Percentiles rank a stretch among this genome's conserved stretches.
These are phyloP conservation scores for Phymastichus coffea DNA, from an alignment of 1,140 invertebrate species.

Conservation along the genomic window DNA sequence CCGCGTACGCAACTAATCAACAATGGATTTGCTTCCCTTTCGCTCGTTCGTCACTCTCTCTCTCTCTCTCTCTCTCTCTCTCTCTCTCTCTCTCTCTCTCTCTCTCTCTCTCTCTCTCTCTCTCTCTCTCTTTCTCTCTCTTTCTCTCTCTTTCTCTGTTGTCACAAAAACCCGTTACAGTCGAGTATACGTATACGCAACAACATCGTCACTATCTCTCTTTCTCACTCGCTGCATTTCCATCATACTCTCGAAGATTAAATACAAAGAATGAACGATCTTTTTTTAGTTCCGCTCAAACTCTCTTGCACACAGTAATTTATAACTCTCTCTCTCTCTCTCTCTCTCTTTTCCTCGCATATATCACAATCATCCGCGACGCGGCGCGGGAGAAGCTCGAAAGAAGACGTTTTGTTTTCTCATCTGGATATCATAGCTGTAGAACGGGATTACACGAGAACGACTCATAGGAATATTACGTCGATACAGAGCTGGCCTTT, in stretches of 20 bases:
- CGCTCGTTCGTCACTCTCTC: conserved; percentile 6
- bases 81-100: conserved; percentile 7
- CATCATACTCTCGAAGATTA: no score
- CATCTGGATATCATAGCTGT: no score
- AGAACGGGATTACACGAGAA: no score
- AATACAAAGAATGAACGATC: no score
- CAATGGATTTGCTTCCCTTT: conserved; percentile 26
- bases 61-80: background rate
- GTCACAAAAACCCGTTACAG: background rate
- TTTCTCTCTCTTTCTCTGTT: conserved; percentile 12
- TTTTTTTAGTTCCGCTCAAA: no score
- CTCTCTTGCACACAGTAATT: conserved; percentile 21
- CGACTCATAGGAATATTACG: no score
- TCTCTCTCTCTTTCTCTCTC: conserved; percentile 2
- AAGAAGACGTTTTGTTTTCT: conserved; percentile 13
- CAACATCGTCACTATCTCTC: no score
- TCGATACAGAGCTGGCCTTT: no score
- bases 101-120: conserved; percentile 3
- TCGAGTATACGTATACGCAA: conserved; percentile 22
- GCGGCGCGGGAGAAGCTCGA: conserved; percentile 19
- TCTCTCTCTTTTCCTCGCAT: conserved; percentile 5
- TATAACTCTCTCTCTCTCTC: conserved; percentile 12
- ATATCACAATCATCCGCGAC: conserved; percentile 30
- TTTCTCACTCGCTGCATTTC: no score
- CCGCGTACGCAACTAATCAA: conserved; percentile 32